A percentile compares a stretch with the other conserved stretches of the same genome.
phyloP scores from a whole-genome alignment of 1,140 invertebrate species.

The Oncopodura yosiiana region DNA sequence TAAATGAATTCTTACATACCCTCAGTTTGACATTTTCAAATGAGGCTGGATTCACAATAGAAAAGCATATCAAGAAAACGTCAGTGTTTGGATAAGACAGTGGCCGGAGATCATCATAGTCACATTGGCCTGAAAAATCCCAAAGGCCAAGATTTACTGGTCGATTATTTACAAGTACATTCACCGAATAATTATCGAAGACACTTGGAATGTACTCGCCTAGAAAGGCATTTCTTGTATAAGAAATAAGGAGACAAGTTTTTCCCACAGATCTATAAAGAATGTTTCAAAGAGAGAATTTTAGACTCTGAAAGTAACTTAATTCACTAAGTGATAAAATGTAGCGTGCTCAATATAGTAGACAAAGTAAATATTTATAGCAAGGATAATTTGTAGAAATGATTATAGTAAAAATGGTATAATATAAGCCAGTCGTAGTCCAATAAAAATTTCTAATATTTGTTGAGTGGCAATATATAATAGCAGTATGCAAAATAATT shows the following conservation, averaged over 20 bases:
- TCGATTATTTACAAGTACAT: not conserved
- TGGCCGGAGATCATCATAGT: constrained; percentile 89
- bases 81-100: constrained; percentile 96
- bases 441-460: too few relatives aligned
- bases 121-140: constrained; percentile 66
- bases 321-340: too few relatives aligned
- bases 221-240: constrained; percentile 92
- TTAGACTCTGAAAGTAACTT: too few relatives aligned
- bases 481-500: too few relatives aligned
- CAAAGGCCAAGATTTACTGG: not conserved
- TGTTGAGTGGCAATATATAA: too few relatives aligned
- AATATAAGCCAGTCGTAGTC: too few relatives aligned
- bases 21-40: constrained; percentile 98
- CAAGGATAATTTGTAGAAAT: too few relatives aligned
- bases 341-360: too few relatives aligned
- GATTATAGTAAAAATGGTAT: too few relatives aligned
- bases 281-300: too few relatives aligned
- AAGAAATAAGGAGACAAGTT: constrained; percentile 90
- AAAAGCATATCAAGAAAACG: constrained; percentile 97
- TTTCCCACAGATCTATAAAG: constrained; percentile 89
- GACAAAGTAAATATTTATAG: too few relatives aligned
- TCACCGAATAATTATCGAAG: constrained; percentile 7
- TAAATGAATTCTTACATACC: too few relatives aligned
- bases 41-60: constrained; percentile 92
- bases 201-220: constrained; percentile 42